Evolutionary conservation across 2,113 vertebrate genomes (phyloP), one percentile per base, ranked within the genome.

Genomic region (Carollia perspicillata): DNA sequence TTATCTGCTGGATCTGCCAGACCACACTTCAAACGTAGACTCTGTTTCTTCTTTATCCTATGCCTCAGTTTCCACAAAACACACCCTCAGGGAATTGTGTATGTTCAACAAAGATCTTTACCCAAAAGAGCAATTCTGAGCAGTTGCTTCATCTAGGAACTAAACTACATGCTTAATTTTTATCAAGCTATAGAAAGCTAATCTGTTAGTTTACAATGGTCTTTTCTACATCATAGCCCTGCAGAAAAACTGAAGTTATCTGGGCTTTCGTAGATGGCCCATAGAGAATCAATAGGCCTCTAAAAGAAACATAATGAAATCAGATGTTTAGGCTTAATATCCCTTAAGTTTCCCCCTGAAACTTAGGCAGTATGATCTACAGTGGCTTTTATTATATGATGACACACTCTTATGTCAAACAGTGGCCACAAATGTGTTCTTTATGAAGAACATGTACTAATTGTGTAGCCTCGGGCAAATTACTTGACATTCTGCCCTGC

Each of bases 11-110:
- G 53, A 18, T 94, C 18, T 66, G 63, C 42, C 22, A 74, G 35
- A 35, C 17, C 20, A 35, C 6, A 28, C 49, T 89, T 84, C 65
- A 60, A 40, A 68, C 30, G 10, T 30, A 33, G 28, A 84, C n/a
- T 71, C 66, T 8, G 7, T 88, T 90, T 83, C 20, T 44, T 8
- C 47, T 68, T 88, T 83, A n/a, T 47, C 8, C 49, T 33, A 18
- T 81, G 89, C 83, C 95, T 93, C 79, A 53, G 28, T 96, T 94
- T 94, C 79, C 74, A 83, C 26, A 72, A 74, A 95, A 94, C 28
- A 42, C 51, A 77, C 8, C 22, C 35, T 28, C 71, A 40, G 71
- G 20, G 47, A 93, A 37, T 35, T 79, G 3, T 80, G 63, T 44
- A 7, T 86, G 44, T 92, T 92, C 30, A 26, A 65, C 37, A 65